phyloP scores from a whole-genome alignment of 2,113 vertebrate genomes.

The Phrynocephalus versicolor region DNA sequence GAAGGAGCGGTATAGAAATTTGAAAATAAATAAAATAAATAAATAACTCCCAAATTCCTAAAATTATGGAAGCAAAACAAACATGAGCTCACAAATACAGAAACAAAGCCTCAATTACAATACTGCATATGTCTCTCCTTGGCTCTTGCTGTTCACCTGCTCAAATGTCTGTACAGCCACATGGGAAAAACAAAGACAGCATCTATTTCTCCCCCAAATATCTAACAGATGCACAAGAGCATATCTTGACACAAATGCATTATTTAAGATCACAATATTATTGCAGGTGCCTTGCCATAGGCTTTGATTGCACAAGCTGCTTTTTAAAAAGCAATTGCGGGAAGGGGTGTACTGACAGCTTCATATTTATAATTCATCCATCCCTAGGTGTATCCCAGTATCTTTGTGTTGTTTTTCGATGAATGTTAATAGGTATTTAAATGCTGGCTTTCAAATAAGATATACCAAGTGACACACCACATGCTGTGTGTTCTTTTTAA shows the following conservation, averaged over 20 bases:
- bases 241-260: background rate
- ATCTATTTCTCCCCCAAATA: background rate
- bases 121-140: background rate
- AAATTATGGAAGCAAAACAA: background rate
- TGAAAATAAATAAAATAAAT: too few relatives aligned
- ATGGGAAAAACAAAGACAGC: background rate
- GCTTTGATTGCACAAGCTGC: background rate
- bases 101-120: background rate
- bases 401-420: background rate
- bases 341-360: background rate
- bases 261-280: background rate
- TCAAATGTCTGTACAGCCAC: constrained; percentile 4
- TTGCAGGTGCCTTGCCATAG: constrained; percentile 21
- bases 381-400: background rate
- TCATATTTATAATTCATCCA: background rate
- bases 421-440: constrained; percentile 2
- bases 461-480: background rate
- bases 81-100: background rate
- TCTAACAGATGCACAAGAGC: background rate
- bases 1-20: too few relatives aligned
- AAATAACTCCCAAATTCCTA: background rate
- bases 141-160: background rate
- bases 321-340: constrained; percentile 5
- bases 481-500: background rate
- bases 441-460: background rate